These are phyloP conservation scores for Lypha dubia DNA, from an alignment of 2,888 invertebrate genomes.

Conservation along the genomic window DNA sequence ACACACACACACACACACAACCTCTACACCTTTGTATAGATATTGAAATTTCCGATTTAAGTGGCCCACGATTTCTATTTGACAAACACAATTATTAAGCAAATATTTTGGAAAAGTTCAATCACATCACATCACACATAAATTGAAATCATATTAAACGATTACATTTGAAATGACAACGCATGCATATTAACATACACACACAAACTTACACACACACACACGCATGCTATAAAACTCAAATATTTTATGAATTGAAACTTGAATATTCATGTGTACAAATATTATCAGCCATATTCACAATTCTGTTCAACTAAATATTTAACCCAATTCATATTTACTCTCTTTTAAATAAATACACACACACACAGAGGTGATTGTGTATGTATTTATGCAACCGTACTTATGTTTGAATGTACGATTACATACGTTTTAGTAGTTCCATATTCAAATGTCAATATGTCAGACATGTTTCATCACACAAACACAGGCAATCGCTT, in stretches of 20 bases:
- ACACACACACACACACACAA: too few species aligned
- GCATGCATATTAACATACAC: not conserved
- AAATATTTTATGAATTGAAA: constrained; percentile 7
- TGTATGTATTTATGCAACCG: too few species aligned
- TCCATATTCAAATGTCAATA: constrained; percentile 40
- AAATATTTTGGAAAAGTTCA: constrained; percentile 45
- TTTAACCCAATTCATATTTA: constrained; percentile 41
- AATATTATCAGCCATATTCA: not conserved
- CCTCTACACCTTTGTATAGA: not conserved
- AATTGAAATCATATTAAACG: constrained; percentile 55
- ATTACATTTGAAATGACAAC: constrained; percentile 44
- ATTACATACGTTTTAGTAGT: not conserved
- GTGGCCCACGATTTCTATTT: constrained; percentile 53
- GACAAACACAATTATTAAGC: constrained; percentile 44
- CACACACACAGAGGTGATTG: not conserved
- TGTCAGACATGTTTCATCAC: constrained; percentile 32
- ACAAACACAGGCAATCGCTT: constrained; percentile 1
- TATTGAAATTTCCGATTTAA: constrained; percentile 39
- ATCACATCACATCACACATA: constrained; percentile 40
- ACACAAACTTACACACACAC: not conserved
- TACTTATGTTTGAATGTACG: not conserved
- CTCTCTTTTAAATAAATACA: constrained; percentile 22
- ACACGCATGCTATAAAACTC: not conserved
- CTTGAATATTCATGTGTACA: not conserved
- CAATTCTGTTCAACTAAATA: constrained; percentile 6